Evolutionary conservation across 2,113 vertebrate genomes (phyloP).

Genomic region (Archilochus colubris): DNA sequence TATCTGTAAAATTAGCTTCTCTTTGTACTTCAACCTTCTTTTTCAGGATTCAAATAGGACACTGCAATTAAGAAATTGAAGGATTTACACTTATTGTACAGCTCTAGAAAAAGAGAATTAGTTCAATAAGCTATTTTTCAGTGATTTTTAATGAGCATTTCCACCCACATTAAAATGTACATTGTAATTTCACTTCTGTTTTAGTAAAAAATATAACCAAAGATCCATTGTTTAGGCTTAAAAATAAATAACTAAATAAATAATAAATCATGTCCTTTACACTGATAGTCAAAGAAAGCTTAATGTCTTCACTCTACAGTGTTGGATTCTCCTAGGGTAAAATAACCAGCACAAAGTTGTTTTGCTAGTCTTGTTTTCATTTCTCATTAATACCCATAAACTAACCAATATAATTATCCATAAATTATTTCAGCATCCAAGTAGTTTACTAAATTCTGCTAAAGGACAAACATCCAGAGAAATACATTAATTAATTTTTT

Average conservation of each 20-base stretch:
- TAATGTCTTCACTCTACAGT: neutral
- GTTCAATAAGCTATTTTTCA: neutral
- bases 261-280: neutral
- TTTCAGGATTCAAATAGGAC: neutral
- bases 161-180: rapidly evolving
- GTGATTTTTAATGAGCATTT: neutral
- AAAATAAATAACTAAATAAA: neutral
- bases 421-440: neutral
- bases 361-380: neutral
- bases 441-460: neutral
- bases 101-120: neutral
- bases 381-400: neutral
- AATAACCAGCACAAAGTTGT: neutral
- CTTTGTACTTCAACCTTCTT: neutral
- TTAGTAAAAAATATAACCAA: neutral
- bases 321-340: neutral
- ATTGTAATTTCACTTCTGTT: neutral
- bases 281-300: neutral
- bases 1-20: neutral
- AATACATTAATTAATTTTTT: neutral
- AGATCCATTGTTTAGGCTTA: neutral
- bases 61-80: neutral
- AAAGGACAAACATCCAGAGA: neutral
- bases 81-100: neutral
- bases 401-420: neutral